These are phyloP conservation scores for Glossophaga mutica DNA, from an alignment of 2,797 vertebrate species.

Conservation along the genomic window DNA sequence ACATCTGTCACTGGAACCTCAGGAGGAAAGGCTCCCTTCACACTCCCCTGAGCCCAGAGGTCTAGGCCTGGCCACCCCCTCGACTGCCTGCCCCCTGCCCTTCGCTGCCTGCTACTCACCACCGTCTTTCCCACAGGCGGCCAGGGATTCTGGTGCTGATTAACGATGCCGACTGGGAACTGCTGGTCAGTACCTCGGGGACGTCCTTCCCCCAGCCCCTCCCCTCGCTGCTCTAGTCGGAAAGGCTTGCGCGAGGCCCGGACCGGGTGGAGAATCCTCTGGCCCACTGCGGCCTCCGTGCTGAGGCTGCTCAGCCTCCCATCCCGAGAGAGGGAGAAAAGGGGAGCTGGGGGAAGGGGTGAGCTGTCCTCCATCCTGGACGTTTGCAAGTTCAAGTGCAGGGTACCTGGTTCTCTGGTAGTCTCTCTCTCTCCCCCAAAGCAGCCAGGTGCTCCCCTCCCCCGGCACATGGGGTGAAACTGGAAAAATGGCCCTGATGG, in stretches of 20 bases:
- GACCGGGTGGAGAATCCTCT: not conserved
- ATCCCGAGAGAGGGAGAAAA: not conserved
- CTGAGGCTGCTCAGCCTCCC: not conserved
- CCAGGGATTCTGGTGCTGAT: constrained; percentile 98
- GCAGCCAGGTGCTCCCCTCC: not conserved
- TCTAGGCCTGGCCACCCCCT: not conserved
- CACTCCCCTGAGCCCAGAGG: not conserved
- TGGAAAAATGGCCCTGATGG: constrained; percentile 39
- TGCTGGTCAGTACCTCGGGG: constrained; percentile 90
- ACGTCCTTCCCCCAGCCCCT: not conserved
- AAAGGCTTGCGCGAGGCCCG: not conserved
- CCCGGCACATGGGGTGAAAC: constrained; percentile 39
- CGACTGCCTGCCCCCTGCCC: not conserved
- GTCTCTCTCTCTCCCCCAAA: not conserved
- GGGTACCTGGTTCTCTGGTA: not conserved
- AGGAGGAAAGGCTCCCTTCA: not conserved
- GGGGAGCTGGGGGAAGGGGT: not conserved
- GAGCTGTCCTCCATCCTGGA: not conserved
- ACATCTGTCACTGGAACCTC: not conserved
- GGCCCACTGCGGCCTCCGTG: not conserved
- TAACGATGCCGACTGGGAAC: constrained; percentile 98
- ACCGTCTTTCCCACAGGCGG: constrained; percentile 86
- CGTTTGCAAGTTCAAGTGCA: not conserved
- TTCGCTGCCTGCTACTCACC: not conserved
- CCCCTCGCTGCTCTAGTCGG: not conserved